Evolutionary conservation across 1,140 invertebrate species (phyloP).

Genomic region (Leguminivora glycinivorella): DNA sequence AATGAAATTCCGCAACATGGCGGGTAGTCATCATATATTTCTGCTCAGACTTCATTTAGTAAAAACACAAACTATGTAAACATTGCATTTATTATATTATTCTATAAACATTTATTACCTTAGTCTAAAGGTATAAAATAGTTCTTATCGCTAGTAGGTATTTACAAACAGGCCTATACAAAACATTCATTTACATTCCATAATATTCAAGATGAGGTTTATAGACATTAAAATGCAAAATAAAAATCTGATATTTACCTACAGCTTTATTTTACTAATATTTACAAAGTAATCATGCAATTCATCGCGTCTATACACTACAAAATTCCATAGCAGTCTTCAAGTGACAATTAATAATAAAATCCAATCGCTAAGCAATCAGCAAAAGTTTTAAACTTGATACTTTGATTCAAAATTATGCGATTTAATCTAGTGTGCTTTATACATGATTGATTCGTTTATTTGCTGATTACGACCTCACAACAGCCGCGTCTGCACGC

Average conservation of each 20-base stretch:
- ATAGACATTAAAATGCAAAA: constrained; percentile 28
- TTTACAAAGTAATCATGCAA: constrained; percentile 14
- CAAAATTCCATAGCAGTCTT: constrained; percentile 25
- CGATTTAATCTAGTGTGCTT: background rate
- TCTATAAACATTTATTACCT: constrained; percentile 52
- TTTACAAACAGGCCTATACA: constrained; percentile 36
- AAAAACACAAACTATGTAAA: constrained; percentile 31
- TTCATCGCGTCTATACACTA: background rate
- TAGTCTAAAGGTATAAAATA: constrained; percentile 42
- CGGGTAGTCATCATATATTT: no score
- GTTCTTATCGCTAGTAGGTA: constrained; percentile 54
- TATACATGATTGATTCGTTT: constrained; percentile 1
- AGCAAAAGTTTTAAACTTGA: background rate
- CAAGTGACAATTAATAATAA: constrained; percentile 14
- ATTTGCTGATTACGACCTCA: background rate
- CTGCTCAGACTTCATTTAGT: background rate
- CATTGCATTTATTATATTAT: constrained; percentile 46
- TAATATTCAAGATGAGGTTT: constrained; percentile 23
- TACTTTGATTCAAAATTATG: background rate
- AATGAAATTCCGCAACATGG: no score
- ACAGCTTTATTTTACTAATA: constrained; percentile 31
- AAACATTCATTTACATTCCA: constrained; percentile 47
- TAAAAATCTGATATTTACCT: constrained; percentile 46
- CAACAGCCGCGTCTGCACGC: background rate
- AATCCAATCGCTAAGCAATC: constrained; percentile 16